Conservation (phyloP, 2,113 vertebrate species). For the Herpetotheres cachinnans region DNA sequence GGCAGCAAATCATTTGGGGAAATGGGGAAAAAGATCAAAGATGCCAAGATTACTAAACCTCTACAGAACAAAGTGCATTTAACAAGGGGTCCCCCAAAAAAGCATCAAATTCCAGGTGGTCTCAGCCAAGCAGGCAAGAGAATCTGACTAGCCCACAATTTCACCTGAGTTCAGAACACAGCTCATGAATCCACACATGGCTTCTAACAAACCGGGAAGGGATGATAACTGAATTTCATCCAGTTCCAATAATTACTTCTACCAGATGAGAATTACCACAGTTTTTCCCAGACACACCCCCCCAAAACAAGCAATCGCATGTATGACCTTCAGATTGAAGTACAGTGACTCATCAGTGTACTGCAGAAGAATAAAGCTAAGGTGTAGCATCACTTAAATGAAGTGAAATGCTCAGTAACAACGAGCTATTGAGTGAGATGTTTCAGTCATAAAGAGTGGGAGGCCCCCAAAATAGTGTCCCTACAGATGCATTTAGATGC, state of each 20-base stretch:
- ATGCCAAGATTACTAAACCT: not conserved
- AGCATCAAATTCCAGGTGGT: not conserved
- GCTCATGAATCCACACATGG: not conserved
- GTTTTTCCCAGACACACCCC: slow-evolving; percentile 12
- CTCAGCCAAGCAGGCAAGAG: not conserved
- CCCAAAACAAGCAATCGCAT: not conserved
- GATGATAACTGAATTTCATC: not conserved
- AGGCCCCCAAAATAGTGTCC: not conserved
- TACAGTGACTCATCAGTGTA: slow-evolving; percentile 17
- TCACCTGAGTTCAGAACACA: not conserved
- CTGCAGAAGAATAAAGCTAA: not conserved
- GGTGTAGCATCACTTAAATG: not conserved
- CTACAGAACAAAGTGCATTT: not conserved
- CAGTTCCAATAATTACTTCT: slow-evolving; percentile 14
- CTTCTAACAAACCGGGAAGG: slow-evolving; percentile 11
- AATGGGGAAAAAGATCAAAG: not conserved
- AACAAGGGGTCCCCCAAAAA: fast-evolving
- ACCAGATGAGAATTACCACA: not conserved
- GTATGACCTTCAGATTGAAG: slow-evolving; percentile 10
- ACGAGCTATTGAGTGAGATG: not conserved
- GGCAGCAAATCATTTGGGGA: slow-evolving; percentile 15
- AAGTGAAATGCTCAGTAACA: not conserved
- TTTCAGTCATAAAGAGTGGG: not conserved
- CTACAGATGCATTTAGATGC: not conserved
- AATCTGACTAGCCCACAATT: not conserved